phyloP scores from a whole-genome alignment of 1,140 invertebrate genomes.

The Triops longicaudatus region DNA sequence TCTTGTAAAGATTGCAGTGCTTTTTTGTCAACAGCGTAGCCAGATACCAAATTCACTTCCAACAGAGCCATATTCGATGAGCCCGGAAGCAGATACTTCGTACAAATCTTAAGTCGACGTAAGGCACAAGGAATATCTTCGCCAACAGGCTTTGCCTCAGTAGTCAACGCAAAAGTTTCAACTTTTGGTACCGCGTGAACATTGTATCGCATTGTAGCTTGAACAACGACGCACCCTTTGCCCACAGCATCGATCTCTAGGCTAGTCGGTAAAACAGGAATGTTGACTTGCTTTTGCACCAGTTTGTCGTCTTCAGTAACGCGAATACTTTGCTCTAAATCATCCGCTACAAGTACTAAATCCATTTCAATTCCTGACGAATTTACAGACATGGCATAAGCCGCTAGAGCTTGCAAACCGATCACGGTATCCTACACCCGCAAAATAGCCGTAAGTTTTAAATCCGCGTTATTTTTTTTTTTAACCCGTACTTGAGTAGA shows the following conservation, averaged over 20 bases:
- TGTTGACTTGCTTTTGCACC: slow-evolving; percentile 38
- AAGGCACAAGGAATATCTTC: slow-evolving; percentile 39
- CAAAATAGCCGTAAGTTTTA: too few relatives aligned
- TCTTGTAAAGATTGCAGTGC: slow-evolving; percentile 38
- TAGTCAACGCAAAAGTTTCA: slow-evolving; percentile 41
- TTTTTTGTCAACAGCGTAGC: slow-evolving; percentile 49
- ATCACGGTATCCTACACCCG: slow-evolving; percentile 53
- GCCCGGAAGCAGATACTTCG: slow-evolving; percentile 40
- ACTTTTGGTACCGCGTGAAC: slow-evolving; percentile 39
- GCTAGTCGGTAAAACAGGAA: slow-evolving; percentile 43
- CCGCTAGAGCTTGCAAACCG: slow-evolving; percentile 54
- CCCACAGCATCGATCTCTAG: slow-evolving; percentile 46
- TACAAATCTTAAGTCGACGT: slow-evolving; percentile 40
- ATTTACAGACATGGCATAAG: slow-evolving; percentile 44
- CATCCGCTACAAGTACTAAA: slow-evolving; percentile 38
- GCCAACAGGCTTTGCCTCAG: slow-evolving; percentile 35
- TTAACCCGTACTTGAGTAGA: slow-evolving; percentile 51
- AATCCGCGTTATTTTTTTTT: too few relatives aligned
- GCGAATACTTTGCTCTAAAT: slow-evolving; percentile 36
- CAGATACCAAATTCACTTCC: slow-evolving; percentile 55
- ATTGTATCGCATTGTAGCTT: slow-evolving; percentile 49
- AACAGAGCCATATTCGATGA: slow-evolving; percentile 55
- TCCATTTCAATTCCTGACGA: slow-evolving; percentile 39
- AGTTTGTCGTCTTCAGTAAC: slow-evolving; percentile 43
- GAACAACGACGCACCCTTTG: slow-evolving; percentile 50